Conservation (phyloP, 2,888 invertebrate species). For the Crocallis elinguaria region DNA sequence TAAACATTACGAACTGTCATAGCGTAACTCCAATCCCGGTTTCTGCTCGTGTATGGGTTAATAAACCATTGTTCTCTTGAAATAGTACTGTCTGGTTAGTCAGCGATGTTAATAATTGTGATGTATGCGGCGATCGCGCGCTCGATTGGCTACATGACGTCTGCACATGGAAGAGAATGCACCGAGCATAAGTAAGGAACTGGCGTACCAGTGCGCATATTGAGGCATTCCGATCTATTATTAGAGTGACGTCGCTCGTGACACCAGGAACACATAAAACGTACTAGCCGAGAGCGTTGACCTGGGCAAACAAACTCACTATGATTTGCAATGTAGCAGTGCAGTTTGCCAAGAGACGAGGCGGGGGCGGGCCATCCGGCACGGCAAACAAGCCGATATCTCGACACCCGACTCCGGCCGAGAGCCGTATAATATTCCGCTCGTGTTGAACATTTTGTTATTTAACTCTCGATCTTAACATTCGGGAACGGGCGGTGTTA, state of each 20-base stretch:
- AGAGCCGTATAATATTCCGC: slow-evolving; percentile 56
- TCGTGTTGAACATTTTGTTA: slow-evolving; percentile 47
- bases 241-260: slow-evolving; percentile 77
- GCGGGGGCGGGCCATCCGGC: slow-evolving; percentile 73
- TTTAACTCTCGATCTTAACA: slow-evolving; percentile 52
- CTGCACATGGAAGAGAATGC: slow-evolving; percentile 57
- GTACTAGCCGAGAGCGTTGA: slow-evolving; percentile 76
- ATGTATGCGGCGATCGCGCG: slow-evolving; percentile 52
- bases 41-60: slow-evolving; percentile 51
- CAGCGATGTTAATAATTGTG: slow-evolving; percentile 52
- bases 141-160: slow-evolving; percentile 50
- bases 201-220: slow-evolving; percentile 70
- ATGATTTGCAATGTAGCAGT: slow-evolving; percentile 81
- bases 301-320: slow-evolving; percentile 79
- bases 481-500: slow-evolving; percentile 45
- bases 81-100: slow-evolving; percentile 52
- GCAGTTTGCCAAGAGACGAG: slow-evolving; percentile 80
- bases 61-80: slow-evolving; percentile 57
- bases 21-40: slow-evolving; percentile 52
- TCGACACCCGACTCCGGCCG: slow-evolving; percentile 60
- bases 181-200: slow-evolving; percentile 61
- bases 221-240: slow-evolving; percentile 82
- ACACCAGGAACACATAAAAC: slow-evolving; percentile 83
- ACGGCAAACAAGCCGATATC: slow-evolving; percentile 69
- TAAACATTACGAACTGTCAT: slow-evolving; percentile 73